Base-by-base conservation (phyloP, 2,797 vertebrate species). In the Onychomys arenicola region DNA sequence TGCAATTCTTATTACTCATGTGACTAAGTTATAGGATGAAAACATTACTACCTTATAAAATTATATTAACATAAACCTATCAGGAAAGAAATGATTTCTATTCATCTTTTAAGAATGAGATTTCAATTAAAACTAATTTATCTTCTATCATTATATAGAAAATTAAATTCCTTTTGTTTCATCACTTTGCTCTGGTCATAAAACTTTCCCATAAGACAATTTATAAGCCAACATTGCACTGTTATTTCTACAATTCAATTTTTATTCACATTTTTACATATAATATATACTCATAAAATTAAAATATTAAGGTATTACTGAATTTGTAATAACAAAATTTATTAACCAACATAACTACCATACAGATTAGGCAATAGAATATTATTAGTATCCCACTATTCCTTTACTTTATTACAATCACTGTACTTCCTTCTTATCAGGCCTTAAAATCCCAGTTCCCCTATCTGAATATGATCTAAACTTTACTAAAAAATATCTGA, bases 91-190 rank as follows among this genome's bases (percentile, higher is more conserved):
- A 71, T 82, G 27, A 40, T 73, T 96, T 96, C 92, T 2, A 73
- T 77, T 91, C 14, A 77, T 55, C 2, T 78, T 77, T 34, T 52
- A 84, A 90, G 13, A 92, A 7, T 61, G 32, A 92, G 61, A 65
- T 49, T 82, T 23, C 46, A 95, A 82, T 89, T 76, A 96, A 94
- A 91, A 82, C 17, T 82, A 78, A 73, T 12, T 43, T 93, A 75
- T 49, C 7, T 77, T 73, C 67, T 83, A 83, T 85, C 10, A 83
- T 37, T 57, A 78, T 65, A 32, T 57, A 71, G n/a, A 67, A 93
- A 94, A 89, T 91, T 71, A 81, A 90, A 2, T 93, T 77, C 6
- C 1, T 19, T 92, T 96, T 52, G 40, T 76, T 49, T 93, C 13
- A 85, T 52, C 21, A 77, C 43, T 17, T 94, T 32, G 4, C 63